Conservation (phyloP, 2,113 vertebrate species). For the Ctenomys sociabilis region DNA sequence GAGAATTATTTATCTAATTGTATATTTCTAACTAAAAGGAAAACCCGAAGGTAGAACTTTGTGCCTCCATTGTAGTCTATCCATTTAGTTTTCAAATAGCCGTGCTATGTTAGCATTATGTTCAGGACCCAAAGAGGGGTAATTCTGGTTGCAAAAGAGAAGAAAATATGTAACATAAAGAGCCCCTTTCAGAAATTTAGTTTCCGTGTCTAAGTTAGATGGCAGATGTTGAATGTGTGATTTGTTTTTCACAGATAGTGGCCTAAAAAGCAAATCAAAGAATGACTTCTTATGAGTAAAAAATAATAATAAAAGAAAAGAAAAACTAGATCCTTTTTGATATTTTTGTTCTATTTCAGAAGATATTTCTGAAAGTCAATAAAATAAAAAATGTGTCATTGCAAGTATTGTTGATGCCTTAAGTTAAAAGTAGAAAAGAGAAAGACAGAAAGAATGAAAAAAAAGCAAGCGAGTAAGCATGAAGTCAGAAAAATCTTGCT, state of each 20-base stretch:
- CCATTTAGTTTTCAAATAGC: constrained; percentile 66
- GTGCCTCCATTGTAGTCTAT: constrained; percentile 26
- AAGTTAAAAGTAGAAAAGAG: constrained; percentile 16
- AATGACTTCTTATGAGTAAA: constrained; percentile 56
- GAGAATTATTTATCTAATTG: constrained; percentile 68
- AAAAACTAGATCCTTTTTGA: not conserved
- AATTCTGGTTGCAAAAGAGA: constrained; percentile 60
- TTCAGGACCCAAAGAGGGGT: constrained; percentile 28
- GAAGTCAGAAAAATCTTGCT: not conserved
- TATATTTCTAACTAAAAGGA: constrained; percentile 30
- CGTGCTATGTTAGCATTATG: constrained; percentile 30
- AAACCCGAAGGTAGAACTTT: constrained; percentile 53
- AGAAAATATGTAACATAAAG: constrained; percentile 59
- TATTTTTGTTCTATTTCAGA: constrained; percentile 46
- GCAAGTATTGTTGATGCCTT: not conserved
- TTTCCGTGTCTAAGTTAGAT: constrained; percentile 55
- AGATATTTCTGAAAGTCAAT: constrained; percentile 46
- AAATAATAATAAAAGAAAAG: not conserved
- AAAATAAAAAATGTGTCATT: constrained; percentile 51
- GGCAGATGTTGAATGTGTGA: constrained; percentile 64
- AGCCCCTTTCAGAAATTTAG: constrained; percentile 59
- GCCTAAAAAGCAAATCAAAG: constrained; percentile 62
- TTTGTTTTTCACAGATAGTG: constrained; percentile 78
- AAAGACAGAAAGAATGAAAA: not conserved
- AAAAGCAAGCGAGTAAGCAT: not conserved